Conservation (phyloP, 2,113 vertebrate genomes). For the Calyptommatus sinebrachiatus region DNA sequence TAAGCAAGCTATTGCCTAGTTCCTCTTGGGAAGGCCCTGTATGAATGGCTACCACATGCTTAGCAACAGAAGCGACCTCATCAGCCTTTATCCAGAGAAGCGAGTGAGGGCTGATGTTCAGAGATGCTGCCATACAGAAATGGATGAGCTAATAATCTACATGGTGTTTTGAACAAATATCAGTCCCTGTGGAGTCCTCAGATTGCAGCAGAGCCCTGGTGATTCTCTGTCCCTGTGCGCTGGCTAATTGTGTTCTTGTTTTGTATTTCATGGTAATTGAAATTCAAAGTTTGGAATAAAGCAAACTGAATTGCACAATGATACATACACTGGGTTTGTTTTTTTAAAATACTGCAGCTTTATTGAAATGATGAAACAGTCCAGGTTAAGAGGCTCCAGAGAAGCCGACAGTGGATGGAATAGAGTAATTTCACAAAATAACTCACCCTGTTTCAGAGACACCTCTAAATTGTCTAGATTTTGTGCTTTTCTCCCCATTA, state of each 20-base stretch:
- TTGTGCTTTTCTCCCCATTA: slow-evolving; percentile 54
- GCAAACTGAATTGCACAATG: slow-evolving; percentile 49
- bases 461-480: slow-evolving; percentile 52
- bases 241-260: background rate
- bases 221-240: background rate
- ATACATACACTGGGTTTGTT: background rate
- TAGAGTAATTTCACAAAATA: slow-evolving; percentile 44
- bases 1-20: slow-evolving; percentile 18
- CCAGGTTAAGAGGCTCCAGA: slow-evolving; percentile 48
- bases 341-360: slow-evolving; percentile 64
- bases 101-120: background rate
- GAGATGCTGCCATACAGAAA: accelerated
- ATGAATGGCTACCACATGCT: slow-evolving; percentile 4
- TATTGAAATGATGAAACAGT: slow-evolving; percentile 67
- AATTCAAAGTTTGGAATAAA: background rate
- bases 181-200: background rate
- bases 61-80: background rate
- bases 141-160: background rate
- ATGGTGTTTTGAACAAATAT: background rate
- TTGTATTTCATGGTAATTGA: background rate
- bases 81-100: background rate
- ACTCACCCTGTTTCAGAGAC: slow-evolving; percentile 64
- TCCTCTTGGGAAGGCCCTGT: slow-evolving; percentile 1
- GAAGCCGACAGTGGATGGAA: slow-evolving; percentile 6
- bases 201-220: background rate